Evolutionary conservation across 2,888 invertebrate species (phyloP).

Genomic region (Criorhina ranunculi): DNA sequence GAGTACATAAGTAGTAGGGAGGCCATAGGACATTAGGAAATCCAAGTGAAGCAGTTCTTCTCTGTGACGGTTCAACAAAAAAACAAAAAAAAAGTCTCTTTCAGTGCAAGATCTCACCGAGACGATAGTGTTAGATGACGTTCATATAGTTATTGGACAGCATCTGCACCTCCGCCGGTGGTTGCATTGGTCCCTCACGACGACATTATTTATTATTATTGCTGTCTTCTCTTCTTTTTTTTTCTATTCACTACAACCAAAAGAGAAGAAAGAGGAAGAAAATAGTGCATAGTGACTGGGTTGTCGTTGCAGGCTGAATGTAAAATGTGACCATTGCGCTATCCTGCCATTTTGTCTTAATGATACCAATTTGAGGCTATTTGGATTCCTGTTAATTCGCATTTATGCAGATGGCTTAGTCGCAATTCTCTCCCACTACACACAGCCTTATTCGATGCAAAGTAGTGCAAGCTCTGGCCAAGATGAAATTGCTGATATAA

Average conservation of each 20-base stretch:
- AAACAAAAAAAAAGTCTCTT: constrained; percentile 59
- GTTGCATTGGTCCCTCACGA: constrained; percentile 77
- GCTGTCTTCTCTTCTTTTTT: constrained; percentile 57
- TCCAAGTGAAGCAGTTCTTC: constrained; percentile 61
- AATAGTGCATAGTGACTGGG: constrained; percentile 33
- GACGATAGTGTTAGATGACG: constrained; percentile 76
- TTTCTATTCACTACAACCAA: constrained; percentile 31
- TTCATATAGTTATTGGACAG: constrained; percentile 76
- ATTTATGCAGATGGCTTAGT: constrained; percentile 75
- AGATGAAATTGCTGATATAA: constrained; percentile 72
- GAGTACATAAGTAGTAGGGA: constrained; percentile 59
- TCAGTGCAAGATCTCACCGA: constrained; percentile 60
- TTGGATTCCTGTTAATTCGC: constrained; percentile 76
- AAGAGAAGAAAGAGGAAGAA: constrained; percentile 25
- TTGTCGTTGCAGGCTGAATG: constrained; percentile 63
- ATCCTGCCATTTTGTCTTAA: constrained; percentile 76
- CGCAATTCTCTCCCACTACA: constrained; percentile 70
- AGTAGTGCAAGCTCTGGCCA: constrained; percentile 50
- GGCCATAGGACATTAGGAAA: constrained; percentile 62
- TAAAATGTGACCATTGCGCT: constrained; percentile 75
- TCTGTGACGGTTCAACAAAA: constrained; percentile 50
- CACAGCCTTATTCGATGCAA: constrained; percentile 16
- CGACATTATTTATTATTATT: constrained; percentile 77
- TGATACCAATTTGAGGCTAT: constrained; percentile 77
- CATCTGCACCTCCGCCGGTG: constrained; percentile 73